These are phyloP conservation scores for Dyspetes luteomarginatus DNA, from an alignment of 2,888 invertebrate species.

Conservation along the genomic window DNA sequence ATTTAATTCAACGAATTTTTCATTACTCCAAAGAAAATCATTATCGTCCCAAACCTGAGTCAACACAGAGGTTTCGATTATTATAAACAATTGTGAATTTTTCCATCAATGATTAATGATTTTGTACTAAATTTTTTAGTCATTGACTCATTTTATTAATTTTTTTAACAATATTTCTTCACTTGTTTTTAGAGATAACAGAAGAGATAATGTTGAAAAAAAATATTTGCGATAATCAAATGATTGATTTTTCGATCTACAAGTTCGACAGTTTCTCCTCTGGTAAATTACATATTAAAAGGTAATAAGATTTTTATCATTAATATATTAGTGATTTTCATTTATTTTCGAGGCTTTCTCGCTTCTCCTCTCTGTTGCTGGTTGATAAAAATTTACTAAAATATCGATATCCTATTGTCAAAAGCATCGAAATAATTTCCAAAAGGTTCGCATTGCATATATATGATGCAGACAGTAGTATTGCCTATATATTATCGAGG, in stretches of 20 bases:
- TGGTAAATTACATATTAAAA: background rate
- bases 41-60: too few relatives aligned
- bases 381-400: background rate
- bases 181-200: too few relatives aligned
- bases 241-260: background rate
- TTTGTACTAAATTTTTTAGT: too few relatives aligned
- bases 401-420: background rate
- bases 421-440: background rate
- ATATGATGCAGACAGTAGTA: conserved; percentile 37
- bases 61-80: too few relatives aligned
- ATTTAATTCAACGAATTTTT: background rate
- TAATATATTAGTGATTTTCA: background rate
- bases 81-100: too few relatives aligned
- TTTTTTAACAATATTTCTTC: too few relatives aligned
- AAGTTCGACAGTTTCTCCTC: background rate
- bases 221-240: too few relatives aligned
- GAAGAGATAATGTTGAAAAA: too few relatives aligned
- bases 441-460: background rate
- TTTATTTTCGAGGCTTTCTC: background rate
- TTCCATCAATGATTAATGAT: too few relatives aligned
- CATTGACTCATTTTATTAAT: too few relatives aligned
- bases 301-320: background rate
- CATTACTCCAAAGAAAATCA: background rate
- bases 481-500: conserved; percentile 52
- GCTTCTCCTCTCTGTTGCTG: background rate